A percentile compares a stretch with the other conserved stretches of the same genome.
These are phyloP conservation scores for Pseudomugil tenellus DNA, from an alignment of 2,797 vertebrate species.

Conservation along the genomic window DNA sequence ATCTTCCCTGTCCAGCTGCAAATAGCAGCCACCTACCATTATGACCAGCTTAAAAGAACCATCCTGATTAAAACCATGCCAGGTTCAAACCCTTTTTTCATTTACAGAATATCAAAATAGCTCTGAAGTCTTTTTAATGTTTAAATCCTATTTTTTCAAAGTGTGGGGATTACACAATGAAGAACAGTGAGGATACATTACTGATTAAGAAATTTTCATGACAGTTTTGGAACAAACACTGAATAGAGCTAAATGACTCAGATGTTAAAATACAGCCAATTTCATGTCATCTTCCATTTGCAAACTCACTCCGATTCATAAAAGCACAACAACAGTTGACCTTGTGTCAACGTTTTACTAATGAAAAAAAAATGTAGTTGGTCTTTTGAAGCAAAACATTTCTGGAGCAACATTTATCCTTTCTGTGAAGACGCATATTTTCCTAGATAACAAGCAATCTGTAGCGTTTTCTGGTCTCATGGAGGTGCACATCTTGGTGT, in stretches of 20 bases:
- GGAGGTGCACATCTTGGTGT: too few relatives aligned
- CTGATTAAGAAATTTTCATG: neutral
- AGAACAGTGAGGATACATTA: slow-evolving; percentile 4
- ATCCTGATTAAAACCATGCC: slow-evolving; percentile 45
- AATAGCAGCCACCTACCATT: slow-evolving; percentile 23
- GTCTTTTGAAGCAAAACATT: too few relatives aligned
- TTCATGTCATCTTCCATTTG: neutral
- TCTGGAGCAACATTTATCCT: too few relatives aligned
- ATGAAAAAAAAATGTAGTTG: too few relatives aligned
- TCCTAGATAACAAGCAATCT: too few relatives aligned
- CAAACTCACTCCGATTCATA: too few relatives aligned
- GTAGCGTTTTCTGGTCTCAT: too few relatives aligned
- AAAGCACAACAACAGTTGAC: too few relatives aligned
- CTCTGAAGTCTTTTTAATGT: slow-evolving; percentile 23
- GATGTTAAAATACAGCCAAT: neutral
- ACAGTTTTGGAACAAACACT: slow-evolving; percentile 1
- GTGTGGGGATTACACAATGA: slow-evolving; percentile 32
- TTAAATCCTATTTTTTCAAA: slow-evolving; percentile 27
- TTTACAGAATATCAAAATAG: neutral
- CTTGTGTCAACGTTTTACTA: too few relatives aligned
- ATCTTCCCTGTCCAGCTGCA: slow-evolving; percentile 70
- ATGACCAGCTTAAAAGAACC: slow-evolving; percentile 49
- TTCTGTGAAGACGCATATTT: too few relatives aligned
- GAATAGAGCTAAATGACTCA: slow-evolving; percentile 3
- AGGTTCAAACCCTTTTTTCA: neutral